Base-by-base conservation (phyloP, 2,888 invertebrate genomes). In the Rhimphoctona megacephalus region DNA sequence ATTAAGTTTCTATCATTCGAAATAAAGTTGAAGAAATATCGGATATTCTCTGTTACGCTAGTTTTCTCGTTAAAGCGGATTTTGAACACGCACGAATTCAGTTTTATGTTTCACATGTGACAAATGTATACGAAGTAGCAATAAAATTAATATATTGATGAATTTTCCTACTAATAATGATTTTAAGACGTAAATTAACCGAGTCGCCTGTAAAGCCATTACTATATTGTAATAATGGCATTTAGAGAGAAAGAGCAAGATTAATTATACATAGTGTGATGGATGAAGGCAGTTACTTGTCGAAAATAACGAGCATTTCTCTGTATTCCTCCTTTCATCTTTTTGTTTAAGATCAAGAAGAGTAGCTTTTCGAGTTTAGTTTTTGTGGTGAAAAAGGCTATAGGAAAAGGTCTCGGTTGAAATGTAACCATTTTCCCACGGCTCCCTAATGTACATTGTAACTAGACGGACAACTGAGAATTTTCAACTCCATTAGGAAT, bases 251-350 rank as follows among this genome's bases (percentile, higher is more conserved):
- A n/a, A 36, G 52, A 25, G 22, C 30, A 86, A 83, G 80, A 86
- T 86, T 81, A 54, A 81, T 81, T 73, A 61, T 80, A 43, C n/a
- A 1, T 11, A 80, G 43, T 54, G 80, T 22, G 52, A 57, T 30
- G 73, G 72, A 84, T 78, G 78, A 81, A 76, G 67, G 70, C 70
- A 82, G 80, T 87, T 77, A 86, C 86, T 86, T 82, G 82, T 88
- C 80, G 78, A 83, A 85, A 88, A 86, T 88, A 88, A 88, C 74
- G 86, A 88, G 85, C 77, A 46, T 81, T 76, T 81, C 82, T 46
- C 64, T 49, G 54, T 54, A 69, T 80, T 74, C 79, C 74, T 43
- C 17, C 30, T 11, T 61, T 76, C 61, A 43, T 46, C 46, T 76
- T 52, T 49, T 67, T 77, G n/a, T 86, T 46, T 25, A n/a, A 69